phyloP scores from a whole-genome alignment of 2,113 vertebrate genomes.

The Apteryx owenii region DNA sequence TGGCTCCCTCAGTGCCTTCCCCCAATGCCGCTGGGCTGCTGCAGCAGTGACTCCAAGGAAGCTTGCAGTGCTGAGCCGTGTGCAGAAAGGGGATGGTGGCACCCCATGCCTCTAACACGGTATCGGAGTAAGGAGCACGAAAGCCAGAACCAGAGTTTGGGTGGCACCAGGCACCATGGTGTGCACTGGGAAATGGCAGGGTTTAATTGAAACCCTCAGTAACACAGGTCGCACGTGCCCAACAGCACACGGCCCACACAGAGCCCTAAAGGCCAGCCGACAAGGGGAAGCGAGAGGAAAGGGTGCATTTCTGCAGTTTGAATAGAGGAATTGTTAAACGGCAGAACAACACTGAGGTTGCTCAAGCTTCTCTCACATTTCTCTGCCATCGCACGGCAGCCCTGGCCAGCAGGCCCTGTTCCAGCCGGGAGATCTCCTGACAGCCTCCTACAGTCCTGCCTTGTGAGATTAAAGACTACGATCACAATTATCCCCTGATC shows the following conservation, averaged over 20 bases:
- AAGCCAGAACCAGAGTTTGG: background rate
- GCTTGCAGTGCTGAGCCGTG: background rate
- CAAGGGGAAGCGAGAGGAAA: accelerated
- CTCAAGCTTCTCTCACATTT: accelerated
- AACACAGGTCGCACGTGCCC: accelerated
- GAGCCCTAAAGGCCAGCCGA: background rate
- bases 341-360: background rate
- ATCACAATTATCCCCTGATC: background rate
- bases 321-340: background rate
- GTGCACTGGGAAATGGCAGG: accelerated
- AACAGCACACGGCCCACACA: too few species aligned
- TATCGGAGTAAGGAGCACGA: background rate
- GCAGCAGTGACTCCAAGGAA: accelerated
- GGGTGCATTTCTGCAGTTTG: background rate
- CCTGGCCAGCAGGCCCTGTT: background rate
- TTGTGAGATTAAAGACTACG: background rate
- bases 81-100: background rate
- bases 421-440: background rate
- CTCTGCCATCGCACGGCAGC: accelerated
- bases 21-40: background rate
- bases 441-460: accelerated
- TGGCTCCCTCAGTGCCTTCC: background rate
- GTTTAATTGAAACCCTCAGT: accelerated
- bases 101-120: accelerated
- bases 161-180: accelerated